Evolutionary conservation across 2,113 vertebrate genomes (phyloP).

Genomic region (Todiramphus chloris): DNA sequence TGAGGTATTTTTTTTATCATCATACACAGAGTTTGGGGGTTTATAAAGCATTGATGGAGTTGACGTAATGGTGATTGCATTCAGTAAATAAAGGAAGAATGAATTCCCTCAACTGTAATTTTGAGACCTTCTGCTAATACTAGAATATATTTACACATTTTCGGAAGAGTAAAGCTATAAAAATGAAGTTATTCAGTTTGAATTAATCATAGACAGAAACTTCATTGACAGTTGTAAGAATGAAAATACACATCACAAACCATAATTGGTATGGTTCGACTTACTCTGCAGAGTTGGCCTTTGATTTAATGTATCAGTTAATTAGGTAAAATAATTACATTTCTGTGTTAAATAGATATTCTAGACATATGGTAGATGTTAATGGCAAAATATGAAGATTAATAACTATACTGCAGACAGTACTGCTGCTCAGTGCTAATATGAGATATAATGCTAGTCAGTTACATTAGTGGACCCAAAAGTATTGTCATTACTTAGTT

Average conservation of each 20-base stretch:
- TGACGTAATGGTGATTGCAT: neutral
- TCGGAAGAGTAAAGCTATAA: conserved; percentile 13
- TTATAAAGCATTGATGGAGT: neutral
- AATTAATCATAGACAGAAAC: conserved; percentile 11
- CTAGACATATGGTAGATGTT: neutral
- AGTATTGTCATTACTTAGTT: neutral
- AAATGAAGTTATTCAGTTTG: conserved; percentile 29
- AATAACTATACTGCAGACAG: neutral
- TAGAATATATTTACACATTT: conserved; percentile 8
- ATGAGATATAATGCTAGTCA: neutral
- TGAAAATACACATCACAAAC: neutral
- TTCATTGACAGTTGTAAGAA: conserved; percentile 7
- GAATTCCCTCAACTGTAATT: neutral
- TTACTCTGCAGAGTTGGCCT: neutral
- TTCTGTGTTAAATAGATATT: conserved; percentile 23
- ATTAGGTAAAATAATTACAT: conserved; percentile 47
- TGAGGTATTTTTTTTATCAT: neutral
- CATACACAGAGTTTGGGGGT: neutral
- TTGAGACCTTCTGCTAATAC: neutral
- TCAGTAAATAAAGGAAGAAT: neutral
- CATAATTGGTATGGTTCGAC: neutral
- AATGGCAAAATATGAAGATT: neutral
- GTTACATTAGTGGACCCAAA: neutral
- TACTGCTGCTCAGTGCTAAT: neutral
- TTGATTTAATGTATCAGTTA: conserved; percentile 37